phyloP scores from a whole-genome alignment of 1,140 invertebrate species.

The Drosophila serrata region DNA sequence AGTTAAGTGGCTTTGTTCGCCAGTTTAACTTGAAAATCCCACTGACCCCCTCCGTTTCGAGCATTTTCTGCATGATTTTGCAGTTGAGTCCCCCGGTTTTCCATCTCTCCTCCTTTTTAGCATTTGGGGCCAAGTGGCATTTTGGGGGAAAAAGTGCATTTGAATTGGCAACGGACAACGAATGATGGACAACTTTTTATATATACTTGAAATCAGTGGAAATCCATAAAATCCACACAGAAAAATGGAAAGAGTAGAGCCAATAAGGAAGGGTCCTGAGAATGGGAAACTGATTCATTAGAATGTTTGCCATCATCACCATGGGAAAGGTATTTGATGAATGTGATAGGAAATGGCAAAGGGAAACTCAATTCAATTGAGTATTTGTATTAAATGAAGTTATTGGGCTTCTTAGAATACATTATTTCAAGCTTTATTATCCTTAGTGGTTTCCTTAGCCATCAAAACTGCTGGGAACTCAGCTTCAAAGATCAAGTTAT shows the following conservation, averaged over 20 bases:
- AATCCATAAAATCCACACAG: conserved; percentile 6
- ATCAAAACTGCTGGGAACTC: too few species aligned
- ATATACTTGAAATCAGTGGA: conserved; percentile 5
- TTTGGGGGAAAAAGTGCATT: conserved; percentile 34
- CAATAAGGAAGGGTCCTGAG: conserved; percentile 14
- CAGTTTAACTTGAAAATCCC: conserved; percentile 21
- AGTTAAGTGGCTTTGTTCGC: conserved; percentile 78
- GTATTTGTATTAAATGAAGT: not conserved
- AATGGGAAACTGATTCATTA: conserved; percentile 13
- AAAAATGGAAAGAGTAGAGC: conserved; percentile 4
- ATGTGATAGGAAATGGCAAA: not conserved
- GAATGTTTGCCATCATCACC: conserved; percentile 7
- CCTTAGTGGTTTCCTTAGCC: too few species aligned
- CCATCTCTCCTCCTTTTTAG: not conserved
- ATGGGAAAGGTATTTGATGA: conserved; percentile 9
- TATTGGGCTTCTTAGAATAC: too few species aligned
- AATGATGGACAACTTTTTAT: conserved; percentile 43
- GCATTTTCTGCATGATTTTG: conserved; percentile 79
- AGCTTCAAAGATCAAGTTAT: not conserved
- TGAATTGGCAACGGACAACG: conserved; percentile 1
- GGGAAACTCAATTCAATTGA: not conserved
- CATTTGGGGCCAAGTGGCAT: conserved; percentile 45
- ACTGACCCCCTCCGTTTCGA: not conserved
- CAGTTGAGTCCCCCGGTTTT: conserved; percentile 50
- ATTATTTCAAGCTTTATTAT: too few species aligned